Percentiles rank a stretch among this genome's conserved stretches.
phyloP scores from a whole-genome alignment of 2,888 invertebrate species.

The Tachina fera region DNA sequence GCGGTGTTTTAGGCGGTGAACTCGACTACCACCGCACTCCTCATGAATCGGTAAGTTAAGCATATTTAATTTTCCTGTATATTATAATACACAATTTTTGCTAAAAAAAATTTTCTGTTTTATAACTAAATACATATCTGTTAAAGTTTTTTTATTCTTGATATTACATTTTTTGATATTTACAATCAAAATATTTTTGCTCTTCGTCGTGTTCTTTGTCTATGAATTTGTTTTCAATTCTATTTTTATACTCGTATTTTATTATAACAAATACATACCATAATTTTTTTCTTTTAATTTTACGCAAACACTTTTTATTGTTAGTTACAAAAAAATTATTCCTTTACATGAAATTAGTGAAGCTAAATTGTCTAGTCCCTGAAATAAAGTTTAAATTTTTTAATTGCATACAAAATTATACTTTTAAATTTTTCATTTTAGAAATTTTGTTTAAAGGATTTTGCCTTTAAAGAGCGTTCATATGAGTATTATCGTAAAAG shows the following conservation, averaged over 20 bases:
- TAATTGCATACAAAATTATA: background rate
- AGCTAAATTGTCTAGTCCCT: background rate
- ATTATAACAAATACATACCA: conserved; percentile 30
- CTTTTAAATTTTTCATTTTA: background rate
- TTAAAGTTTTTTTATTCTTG: conserved; percentile 62
- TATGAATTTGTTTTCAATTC: conserved; percentile 78
- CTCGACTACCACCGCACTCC: conserved; percentile 91
- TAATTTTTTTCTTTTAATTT: conserved; percentile 30
- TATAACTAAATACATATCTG: conserved; percentile 63
- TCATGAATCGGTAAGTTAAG: conserved; percentile 90
- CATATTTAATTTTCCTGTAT: conserved; percentile 14
- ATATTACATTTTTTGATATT: conserved; percentile 59
- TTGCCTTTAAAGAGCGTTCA: conserved; percentile 13
- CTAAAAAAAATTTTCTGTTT: conserved; percentile 69
- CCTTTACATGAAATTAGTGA: conserved; percentile 5
- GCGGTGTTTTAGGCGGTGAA: conserved; percentile 85
- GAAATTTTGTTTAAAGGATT: background rate
- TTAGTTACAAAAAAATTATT: conserved; percentile 7
- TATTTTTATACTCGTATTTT: conserved; percentile 34
- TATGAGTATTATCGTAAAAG: background rate
- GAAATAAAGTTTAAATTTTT: background rate
- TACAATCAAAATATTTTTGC: conserved; percentile 79
- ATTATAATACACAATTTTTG: conserved; percentile 66
- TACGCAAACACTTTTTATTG: conserved; percentile 25
- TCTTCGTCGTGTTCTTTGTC: conserved; percentile 83